These are phyloP conservation scores for Acyrthosiphon pisum DNA, from an alignment of 1,140 invertebrate species.

Conservation along the genomic window DNA sequence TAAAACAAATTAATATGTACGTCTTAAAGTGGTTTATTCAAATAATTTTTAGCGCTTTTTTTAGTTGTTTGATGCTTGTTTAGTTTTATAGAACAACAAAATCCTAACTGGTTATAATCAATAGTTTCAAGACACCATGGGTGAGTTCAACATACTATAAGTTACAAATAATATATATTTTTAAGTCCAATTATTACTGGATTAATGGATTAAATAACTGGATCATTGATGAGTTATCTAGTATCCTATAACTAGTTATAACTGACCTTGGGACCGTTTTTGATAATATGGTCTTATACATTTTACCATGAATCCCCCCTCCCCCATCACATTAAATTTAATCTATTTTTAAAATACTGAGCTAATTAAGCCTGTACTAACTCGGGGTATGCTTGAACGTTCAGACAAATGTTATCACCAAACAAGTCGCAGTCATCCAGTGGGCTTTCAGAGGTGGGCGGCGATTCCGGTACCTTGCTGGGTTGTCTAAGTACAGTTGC, in stretches of 20 bases:
- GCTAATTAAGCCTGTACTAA: constrained; percentile 65
- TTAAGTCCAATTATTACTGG: not conserved
- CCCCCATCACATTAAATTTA: not conserved
- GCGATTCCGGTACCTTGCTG: not conserved
- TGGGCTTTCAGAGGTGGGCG: not conserved
- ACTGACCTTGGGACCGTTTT: not conserved
- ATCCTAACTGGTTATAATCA: not conserved
- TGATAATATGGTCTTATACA: not conserved
- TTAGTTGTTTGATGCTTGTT: not conserved
- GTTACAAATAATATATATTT: not conserved
- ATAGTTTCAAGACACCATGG: not conserved
- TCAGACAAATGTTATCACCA: constrained; percentile 77
- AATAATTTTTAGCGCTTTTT: not conserved
- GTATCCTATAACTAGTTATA: not conserved
- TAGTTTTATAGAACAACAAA: not conserved
- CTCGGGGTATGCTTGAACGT: constrained; percentile 79
- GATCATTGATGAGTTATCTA: not conserved
- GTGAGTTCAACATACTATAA: not conserved
- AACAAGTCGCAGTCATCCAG: constrained; percentile 73
- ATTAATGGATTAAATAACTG: not conserved
- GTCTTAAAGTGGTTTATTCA: too few species aligned
- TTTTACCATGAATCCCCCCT: not conserved
- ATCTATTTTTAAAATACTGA: not conserved
- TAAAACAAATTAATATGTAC: too few species aligned
- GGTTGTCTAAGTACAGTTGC: constrained; percentile 6